These are phyloP conservation scores for Halocynthia aurantium DNA, from an alignment of 23 tunicate genomes.

Conservation along the genomic window DNA sequence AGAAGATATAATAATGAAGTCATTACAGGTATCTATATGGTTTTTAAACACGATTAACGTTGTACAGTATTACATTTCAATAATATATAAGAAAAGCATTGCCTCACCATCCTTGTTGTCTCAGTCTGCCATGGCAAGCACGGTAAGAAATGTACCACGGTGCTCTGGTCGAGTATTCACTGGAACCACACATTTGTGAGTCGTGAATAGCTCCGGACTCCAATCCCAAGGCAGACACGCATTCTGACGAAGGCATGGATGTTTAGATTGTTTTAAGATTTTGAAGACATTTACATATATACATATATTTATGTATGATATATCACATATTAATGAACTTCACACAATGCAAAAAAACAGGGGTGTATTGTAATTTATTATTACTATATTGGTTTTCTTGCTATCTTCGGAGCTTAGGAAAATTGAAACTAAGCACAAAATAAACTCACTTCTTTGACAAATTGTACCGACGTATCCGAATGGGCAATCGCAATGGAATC, in stretches of 20 bases:
- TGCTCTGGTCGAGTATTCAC: slow-evolving; percentile 3
- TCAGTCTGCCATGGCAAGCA: slow-evolving; percentile 18
- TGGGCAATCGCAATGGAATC: slow-evolving; percentile 28
- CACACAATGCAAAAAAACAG: too few relatives aligned
- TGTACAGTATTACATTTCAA: not conserved
- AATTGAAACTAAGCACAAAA: not conserved
- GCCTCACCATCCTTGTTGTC: slow-evolving; percentile 30
- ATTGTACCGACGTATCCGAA: slow-evolving; percentile 31
- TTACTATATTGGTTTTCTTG: too few relatives aligned
- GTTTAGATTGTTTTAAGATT: too few relatives aligned
- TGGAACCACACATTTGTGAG: slow-evolving; percentile 20
- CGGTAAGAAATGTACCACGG: slow-evolving; percentile 27
- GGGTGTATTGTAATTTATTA: too few relatives aligned
- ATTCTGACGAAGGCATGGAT: slow-evolving; percentile 2
- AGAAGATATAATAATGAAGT: not conserved
- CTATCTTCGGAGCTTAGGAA: not conserved
- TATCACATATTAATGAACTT: too few relatives aligned
- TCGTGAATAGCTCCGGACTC: slow-evolving; percentile 13
- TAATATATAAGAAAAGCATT: not conserved
- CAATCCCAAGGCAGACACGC: slow-evolving; percentile 25
- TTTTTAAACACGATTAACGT: not conserved
- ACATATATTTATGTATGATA: too few relatives aligned
- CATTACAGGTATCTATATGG: not conserved
- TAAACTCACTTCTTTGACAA: slow-evolving; percentile 33
- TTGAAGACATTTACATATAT: too few relatives aligned